A percentile compares a stretch with the other conserved stretches of the same genome.
Evolutionary conservation across 2,888 invertebrate genomes (phyloP).

Genomic region (Chymomyza procnemis): DNA sequence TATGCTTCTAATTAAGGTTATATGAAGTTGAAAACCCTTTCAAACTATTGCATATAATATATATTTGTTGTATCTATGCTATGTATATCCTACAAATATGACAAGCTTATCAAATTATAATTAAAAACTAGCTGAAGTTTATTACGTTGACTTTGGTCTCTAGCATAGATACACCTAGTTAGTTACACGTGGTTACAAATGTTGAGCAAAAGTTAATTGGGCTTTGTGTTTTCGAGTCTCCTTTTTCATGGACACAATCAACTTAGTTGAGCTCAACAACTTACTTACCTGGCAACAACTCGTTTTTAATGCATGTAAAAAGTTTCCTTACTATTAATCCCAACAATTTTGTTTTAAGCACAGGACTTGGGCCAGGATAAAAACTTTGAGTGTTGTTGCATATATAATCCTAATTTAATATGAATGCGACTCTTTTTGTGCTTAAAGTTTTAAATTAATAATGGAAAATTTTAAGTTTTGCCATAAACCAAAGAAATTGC

Average conservation of each 20-base stretch:
- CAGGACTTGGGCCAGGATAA: slow-evolving; percentile 13
- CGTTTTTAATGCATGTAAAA: slow-evolving; percentile 27
- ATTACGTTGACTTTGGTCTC: slow-evolving; percentile 29
- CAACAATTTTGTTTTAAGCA: slow-evolving; percentile 49
- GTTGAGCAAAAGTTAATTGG: slow-evolving; percentile 3
- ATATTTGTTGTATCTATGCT: not conserved
- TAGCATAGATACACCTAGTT: not conserved
- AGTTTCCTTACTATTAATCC: slow-evolving; percentile 60
- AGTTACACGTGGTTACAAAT: not conserved
- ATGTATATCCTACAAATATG: not conserved
- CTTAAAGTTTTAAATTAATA: not conserved
- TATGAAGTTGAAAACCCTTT: not conserved
- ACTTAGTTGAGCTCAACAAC: not conserved
- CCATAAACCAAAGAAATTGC: slow-evolving; percentile 54
- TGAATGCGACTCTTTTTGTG: not conserved
- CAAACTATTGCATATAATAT: not conserved
- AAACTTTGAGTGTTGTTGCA: slow-evolving; percentile 11
- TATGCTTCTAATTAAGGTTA: not conserved
- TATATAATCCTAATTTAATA: slow-evolving; percentile 27
- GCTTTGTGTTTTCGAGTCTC: not conserved
- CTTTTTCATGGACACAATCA: not conserved
- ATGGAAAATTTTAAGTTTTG: not conserved
- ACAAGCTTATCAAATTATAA: slow-evolving; percentile 38
- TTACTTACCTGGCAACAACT: slow-evolving; percentile 1
- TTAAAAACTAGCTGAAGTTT: slow-evolving; percentile 29